Evolutionary conservation across 2,797 vertebrate species (phyloP).

Genomic region (Ammospiza maritima): DNA sequence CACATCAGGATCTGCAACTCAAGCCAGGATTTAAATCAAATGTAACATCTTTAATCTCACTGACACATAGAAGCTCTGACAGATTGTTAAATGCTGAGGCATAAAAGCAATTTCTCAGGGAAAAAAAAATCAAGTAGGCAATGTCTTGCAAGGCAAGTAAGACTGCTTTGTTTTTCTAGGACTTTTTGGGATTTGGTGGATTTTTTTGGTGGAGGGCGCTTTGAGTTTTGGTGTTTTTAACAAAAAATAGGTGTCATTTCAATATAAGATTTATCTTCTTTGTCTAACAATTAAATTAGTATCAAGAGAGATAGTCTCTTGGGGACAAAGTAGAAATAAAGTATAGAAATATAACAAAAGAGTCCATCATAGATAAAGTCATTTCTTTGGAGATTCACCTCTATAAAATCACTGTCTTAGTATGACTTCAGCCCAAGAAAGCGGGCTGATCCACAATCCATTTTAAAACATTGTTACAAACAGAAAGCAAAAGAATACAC

Average conservation of each 20-base stretch:
- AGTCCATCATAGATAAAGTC: neutral
- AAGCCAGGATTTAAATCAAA: neutral
- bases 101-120: neutral
- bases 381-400: neutral
- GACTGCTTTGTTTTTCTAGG: neutral
- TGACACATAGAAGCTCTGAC: neutral
- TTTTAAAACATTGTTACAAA: neutral
- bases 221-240: neutral
- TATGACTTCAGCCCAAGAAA: neutral
- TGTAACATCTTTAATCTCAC: neutral
- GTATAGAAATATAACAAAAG: neutral
- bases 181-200: neutral
- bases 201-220: rapidly evolving
- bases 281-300: neutral
- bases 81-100: neutral
- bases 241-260: neutral
- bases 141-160: neutral
- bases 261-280: neutral
- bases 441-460: neutral
- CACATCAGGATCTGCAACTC: neutral
- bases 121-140: neutral
- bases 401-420: neutral
- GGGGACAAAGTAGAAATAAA: neutral
- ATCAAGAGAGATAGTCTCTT: neutral
- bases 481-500: neutral